Conservation (phyloP, 2,113 vertebrate species). For the Fregata magnificens region DNA sequence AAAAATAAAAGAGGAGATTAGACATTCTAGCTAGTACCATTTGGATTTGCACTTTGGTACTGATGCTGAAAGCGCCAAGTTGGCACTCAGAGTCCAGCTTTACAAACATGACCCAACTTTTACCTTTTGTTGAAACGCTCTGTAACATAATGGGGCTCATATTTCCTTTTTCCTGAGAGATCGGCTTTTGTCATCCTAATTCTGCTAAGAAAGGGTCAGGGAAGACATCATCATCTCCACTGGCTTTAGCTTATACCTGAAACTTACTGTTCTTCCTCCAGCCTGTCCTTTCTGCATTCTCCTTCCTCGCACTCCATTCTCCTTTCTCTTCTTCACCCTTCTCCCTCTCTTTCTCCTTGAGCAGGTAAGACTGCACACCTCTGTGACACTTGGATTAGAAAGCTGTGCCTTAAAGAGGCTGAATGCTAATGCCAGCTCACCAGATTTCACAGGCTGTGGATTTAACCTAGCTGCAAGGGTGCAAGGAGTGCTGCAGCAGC, state of each 20-base stretch:
- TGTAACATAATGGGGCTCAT: background rate
- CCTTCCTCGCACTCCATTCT: background rate
- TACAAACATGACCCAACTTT: background rate
- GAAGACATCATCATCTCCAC: background rate
- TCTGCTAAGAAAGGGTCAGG: background rate
- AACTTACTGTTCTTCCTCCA: background rate
- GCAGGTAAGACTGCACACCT: background rate
- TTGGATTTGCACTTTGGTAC: background rate
- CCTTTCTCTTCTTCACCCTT: background rate
- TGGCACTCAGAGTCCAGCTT: background rate
- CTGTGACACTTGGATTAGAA: slow-evolving; percentile 12
- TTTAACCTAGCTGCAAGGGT: slow-evolving; percentile 39
- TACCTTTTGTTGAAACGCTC: background rate
- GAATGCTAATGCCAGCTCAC: slow-evolving; percentile 30
- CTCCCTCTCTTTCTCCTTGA: background rate
- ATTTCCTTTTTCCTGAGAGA: background rate
- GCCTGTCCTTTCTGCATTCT: background rate
- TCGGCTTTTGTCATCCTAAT: background rate
- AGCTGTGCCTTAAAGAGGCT: background rate
- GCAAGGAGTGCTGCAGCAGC: background rate
- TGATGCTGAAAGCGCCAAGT: background rate
- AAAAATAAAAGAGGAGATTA: background rate
- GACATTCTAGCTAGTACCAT: background rate
- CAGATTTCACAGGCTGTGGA: background rate
- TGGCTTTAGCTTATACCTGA: background rate